Base-by-base conservation (phyloP, 2,888 invertebrate species). In the Thymelicus sylvestris region DNA sequence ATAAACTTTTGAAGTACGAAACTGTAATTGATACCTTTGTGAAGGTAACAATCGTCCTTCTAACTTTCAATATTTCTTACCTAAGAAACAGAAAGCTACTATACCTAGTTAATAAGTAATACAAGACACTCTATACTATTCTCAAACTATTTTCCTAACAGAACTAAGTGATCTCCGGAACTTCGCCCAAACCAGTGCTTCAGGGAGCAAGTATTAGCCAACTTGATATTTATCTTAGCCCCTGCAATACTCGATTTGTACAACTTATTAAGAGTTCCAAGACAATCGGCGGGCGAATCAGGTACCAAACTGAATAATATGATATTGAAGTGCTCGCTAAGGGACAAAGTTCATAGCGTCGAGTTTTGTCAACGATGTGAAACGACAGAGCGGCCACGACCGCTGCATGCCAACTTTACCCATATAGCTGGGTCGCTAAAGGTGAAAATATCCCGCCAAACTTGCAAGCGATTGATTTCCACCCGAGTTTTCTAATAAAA, bases 241-340 rank as follows among this genome's bases (percentile, higher is more conserved):
- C 41, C 63, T n/a, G 50, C 50, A 38, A 65, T 70, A 70, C 60
- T 70, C 70, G 70, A 70, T 70, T 70, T 70, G 70, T 60, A 65
- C 41, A 70, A 70, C 65, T 66, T 70, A 70, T 70, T 70, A 70
- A 60, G 60, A 70, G 70, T 66, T 70, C 19, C 52, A 70, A 70
- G 70, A 70, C 70, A 70, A 66, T 70, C 70, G 70, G 31, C 65
- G 39, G 50, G 39, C 63, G 64, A 57, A 64, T 57, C 64, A 64
- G 69, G 69, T 64, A 66, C 52, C 65, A 70, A 70, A 70, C 70
- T 70, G 65, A 61, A 70, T 70, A 70, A 70, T 70, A 66, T 61
- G 70, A 66, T 70, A 65, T 70, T 52, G 65, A 70, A 70, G 60
- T 65, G 60, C 70, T 59, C 65, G 70, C 70, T 70, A 70, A 70